A percentile compares a stretch with the other conserved stretches of the same genome.
These are phyloP conservation scores for Peromyscus nudipes DNA, from an alignment of 2,797 vertebrate species.

Conservation along the genomic window DNA sequence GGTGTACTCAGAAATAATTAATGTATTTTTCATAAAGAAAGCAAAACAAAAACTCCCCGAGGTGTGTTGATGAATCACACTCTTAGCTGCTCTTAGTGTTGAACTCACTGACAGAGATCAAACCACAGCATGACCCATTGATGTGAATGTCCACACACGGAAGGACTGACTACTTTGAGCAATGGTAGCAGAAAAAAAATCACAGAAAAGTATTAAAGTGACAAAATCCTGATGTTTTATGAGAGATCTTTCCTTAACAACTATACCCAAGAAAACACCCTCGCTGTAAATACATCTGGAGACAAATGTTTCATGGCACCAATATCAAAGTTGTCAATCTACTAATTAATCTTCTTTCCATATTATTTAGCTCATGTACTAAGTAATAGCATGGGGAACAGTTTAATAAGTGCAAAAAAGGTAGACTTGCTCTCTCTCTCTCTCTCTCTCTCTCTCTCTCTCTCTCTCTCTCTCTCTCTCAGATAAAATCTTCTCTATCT, in stretches of 20 bases:
- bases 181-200: not conserved
- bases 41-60: not conserved
- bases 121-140: accelerated
- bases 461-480: no score
- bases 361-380: not conserved
- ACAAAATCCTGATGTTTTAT: not conserved
- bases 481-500: not conserved
- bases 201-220: not conserved
- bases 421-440: not conserved
- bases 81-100: not conserved
- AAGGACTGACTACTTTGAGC: not conserved
- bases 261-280: not conserved
- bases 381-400: not conserved
- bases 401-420: not conserved
- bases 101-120: not conserved
- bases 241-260: not conserved
- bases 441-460: no score
- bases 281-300: not conserved
- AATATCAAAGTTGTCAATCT: not conserved
- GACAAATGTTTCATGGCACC: not conserved
- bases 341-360: not conserved
- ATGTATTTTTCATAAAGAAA: not conserved
- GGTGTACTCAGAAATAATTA: not conserved
- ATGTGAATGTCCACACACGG: not conserved
- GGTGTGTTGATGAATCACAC: not conserved